Evolutionary conservation across 2,113 vertebrate species (phyloP).

Genomic region (Atlantisia rogersi): DNA sequence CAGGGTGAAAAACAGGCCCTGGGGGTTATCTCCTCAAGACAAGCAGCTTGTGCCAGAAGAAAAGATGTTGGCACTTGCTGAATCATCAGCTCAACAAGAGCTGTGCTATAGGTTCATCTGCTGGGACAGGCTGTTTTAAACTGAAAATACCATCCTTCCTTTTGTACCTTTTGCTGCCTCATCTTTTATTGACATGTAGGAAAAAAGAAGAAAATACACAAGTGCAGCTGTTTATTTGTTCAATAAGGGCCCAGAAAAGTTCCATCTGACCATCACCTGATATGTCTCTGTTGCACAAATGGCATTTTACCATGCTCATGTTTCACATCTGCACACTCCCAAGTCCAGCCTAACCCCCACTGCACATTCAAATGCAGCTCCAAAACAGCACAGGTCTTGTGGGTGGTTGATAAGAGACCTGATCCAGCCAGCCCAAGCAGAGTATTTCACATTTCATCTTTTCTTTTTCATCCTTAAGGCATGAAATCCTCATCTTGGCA

Average conservation of each 20-base stretch:
- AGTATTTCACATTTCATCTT: not conserved
- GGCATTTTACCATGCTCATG: not conserved
- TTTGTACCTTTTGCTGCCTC: not conserved
- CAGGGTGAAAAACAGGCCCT: not conserved
- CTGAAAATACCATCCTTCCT: not conserved
- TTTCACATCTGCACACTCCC: not conserved
- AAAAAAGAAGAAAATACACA: not conserved
- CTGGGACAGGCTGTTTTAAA: not conserved
- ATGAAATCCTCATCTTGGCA: not conserved
- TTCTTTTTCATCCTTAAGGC: not conserved
- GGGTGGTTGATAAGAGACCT: not conserved
- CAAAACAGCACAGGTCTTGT: not conserved
- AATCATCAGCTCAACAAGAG: not conserved
- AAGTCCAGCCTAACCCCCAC: not conserved
- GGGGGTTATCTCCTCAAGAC: not conserved
- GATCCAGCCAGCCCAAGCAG: not conserved
- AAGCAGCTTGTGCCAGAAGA: not conserved
- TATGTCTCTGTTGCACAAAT: not conserved
- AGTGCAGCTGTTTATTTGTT: not conserved
- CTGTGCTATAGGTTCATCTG: not conserved
- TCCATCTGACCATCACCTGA: not conserved
- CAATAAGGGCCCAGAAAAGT: not conserved
- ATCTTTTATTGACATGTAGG: not conserved
- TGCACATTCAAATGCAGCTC: fast-evolving
- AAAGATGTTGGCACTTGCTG: not conserved